Base-by-base conservation (phyloP, 53 echinoderm and acorn worm genomes). In the Echinarachnius parma region DNA sequence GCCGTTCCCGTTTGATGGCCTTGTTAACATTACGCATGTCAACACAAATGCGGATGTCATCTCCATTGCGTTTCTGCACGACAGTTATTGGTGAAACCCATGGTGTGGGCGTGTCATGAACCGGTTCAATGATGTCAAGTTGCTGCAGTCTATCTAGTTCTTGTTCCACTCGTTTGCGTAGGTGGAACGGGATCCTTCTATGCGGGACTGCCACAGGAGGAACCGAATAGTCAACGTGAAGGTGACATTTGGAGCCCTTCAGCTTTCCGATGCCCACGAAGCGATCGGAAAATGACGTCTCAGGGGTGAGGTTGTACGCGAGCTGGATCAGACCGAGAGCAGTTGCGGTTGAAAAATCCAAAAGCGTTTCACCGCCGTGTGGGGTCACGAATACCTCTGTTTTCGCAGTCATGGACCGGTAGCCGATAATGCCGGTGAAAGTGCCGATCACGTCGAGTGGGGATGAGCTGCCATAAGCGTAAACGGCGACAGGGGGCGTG, bases 61-160 rank as follows among this genome's bases (percentile, higher is more conserved):
- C 63, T 44, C 33, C 29, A 28, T 79, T 66, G 9, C 32, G 64
- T 58, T 82, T 75, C 44, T 64, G 53, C 3, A 87, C 87, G 13
- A 82, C 82, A n/a, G 72, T 63, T 10, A 86, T 86, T 8, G 77
- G 81, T 13, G 69, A 69, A 3, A 86, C 81, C 81, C 86, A 76
- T 78, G 77, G 71, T 59, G 84, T 86, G 2, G 85, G 79, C 55
- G 47, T 50, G 56, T 70, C 53, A 2, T 61, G 55, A 0, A 75
- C 79, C 11, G 50, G 59, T 30, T 85, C 80, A 5, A 85, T 85
- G 75, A 85, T 75, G 19, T 80, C 79, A 18, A 66, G 34, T 46
- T 59, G 58, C 15, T 48, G 52, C 28, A 86, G 34, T 14, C 76
- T 28, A 46, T 85, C 66, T 31, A 86, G 77, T 75, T 86, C 86